Percentiles rank a stretch among this genome's conserved stretches.
These are phyloP conservation scores for Pristionchus exspectatus DNA, from an alignment of 2,888 invertebrate species.

Conservation along the genomic window DNA sequence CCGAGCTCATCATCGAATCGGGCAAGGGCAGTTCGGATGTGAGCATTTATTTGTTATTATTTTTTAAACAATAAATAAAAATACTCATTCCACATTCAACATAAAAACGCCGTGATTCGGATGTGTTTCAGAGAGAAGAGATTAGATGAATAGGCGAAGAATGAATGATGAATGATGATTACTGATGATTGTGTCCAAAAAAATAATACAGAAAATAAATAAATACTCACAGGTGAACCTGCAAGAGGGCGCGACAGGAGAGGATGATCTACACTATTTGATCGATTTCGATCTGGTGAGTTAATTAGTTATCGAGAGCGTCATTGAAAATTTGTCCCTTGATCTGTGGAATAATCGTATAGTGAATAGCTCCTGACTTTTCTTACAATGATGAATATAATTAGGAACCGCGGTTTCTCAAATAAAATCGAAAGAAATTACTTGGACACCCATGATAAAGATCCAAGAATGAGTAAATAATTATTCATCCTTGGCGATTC, in stretches of 20 bases:
- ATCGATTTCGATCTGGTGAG: conserved; percentile 83
- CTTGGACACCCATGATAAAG: too few relatives aligned
- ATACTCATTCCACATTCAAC: neutral
- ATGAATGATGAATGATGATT: too few relatives aligned
- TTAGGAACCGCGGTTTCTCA: too few relatives aligned
- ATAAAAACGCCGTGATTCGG: neutral
- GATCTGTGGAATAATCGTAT: too few relatives aligned
- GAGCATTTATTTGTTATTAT: neutral
- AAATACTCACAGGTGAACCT: conserved; percentile 80
- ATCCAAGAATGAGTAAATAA: too few relatives aligned
- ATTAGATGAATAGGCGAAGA: neutral
- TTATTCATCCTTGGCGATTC: too few relatives aligned
- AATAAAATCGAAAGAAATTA: too few relatives aligned
- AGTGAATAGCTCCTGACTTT: too few relatives aligned
- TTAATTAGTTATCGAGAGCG: neutral
- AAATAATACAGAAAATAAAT: neutral
- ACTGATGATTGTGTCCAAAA: too few relatives aligned
- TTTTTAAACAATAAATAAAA: neutral
- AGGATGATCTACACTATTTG: conserved; percentile 83
- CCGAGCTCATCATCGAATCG: conserved; percentile 54
- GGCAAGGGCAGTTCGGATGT: conserved; percentile 54
- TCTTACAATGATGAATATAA: too few relatives aligned
- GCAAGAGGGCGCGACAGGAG: conserved; percentile 81
- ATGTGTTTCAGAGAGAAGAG: neutral
- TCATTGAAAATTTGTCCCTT: too few relatives aligned